These are phyloP conservation scores for Lepidocolaptes lacrymiger DNA, from an alignment of 2,797 vertebrate species.

Conservation along the genomic window DNA sequence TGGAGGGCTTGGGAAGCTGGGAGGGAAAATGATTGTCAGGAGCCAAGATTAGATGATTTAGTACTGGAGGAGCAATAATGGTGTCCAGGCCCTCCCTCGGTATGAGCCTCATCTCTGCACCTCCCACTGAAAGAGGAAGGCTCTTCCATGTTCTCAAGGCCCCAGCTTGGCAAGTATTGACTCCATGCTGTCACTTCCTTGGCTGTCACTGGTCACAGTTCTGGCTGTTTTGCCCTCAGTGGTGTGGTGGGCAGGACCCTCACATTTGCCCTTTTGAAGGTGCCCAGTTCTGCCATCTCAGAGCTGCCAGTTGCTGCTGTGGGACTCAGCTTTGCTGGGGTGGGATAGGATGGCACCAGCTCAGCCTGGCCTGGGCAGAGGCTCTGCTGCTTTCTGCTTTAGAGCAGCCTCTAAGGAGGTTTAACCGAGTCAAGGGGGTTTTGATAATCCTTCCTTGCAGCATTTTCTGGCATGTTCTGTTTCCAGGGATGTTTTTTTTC, in stretches of 20 bases:
- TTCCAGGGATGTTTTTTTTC: background rate
- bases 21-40: background rate
- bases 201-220: rapidly evolving
- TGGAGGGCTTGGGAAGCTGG: background rate
- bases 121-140: background rate
- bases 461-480: background rate
- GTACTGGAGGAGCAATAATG: background rate
- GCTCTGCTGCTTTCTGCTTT: background rate
- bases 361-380: background rate
- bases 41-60: background rate
- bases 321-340: background rate
- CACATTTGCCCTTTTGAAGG: rapidly evolving
- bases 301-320: background rate
- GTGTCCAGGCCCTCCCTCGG: background rate
- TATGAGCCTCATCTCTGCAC: background rate
- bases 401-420: background rate
- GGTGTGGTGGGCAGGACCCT: background rate
- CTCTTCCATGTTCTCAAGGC: background rate
- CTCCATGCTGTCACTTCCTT: background rate
- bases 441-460: background rate
- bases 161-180: background rate
- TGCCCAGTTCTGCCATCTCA: background rate
- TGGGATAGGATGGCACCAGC: rapidly evolving
- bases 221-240: background rate
- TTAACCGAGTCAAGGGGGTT: background rate